These are phyloP conservation scores for Sinocyclocheilus rhinocerous DNA, from an alignment of 2,113 vertebrate species.

Conservation along the genomic window DNA sequence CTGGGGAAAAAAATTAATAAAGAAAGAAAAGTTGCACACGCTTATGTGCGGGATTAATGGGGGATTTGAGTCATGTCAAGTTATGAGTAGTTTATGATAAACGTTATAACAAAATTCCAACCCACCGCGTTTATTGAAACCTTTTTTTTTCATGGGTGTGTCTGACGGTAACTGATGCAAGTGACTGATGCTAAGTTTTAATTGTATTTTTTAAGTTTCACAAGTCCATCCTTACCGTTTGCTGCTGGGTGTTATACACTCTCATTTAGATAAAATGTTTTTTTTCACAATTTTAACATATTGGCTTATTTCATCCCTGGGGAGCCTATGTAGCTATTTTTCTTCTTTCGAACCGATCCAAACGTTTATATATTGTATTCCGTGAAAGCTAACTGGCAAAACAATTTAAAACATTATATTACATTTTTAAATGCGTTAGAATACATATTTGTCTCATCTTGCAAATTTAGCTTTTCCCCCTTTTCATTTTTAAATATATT, in stretches of 20 bases:
- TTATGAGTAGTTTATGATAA: neutral
- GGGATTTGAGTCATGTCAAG: neutral
- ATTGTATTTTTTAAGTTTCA: neutral
- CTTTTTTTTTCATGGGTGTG: slow-evolving; percentile 15
- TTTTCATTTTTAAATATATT: neutral
- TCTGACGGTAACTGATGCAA: neutral
- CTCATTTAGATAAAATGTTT: neutral
- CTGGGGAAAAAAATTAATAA: too few species aligned
- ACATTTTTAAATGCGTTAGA: neutral
- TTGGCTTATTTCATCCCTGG: neutral
- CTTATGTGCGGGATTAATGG: neutral
- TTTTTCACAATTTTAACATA: neutral
- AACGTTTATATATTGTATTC: neutral
- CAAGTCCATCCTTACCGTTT: neutral
- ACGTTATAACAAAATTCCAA: neutral
- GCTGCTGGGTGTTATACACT: neutral
- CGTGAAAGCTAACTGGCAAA: neutral
- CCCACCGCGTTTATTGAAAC: neutral
- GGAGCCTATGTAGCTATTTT: neutral
- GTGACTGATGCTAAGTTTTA: slow-evolving; percentile 1
- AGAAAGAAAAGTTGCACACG: slow-evolving; percentile 11
- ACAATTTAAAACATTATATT: neutral
- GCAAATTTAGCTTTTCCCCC: neutral
- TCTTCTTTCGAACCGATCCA: neutral
- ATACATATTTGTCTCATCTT: neutral